Base-by-base conservation (phyloP, 2,888 invertebrate genomes). In the Drosophila borborema region DNA sequence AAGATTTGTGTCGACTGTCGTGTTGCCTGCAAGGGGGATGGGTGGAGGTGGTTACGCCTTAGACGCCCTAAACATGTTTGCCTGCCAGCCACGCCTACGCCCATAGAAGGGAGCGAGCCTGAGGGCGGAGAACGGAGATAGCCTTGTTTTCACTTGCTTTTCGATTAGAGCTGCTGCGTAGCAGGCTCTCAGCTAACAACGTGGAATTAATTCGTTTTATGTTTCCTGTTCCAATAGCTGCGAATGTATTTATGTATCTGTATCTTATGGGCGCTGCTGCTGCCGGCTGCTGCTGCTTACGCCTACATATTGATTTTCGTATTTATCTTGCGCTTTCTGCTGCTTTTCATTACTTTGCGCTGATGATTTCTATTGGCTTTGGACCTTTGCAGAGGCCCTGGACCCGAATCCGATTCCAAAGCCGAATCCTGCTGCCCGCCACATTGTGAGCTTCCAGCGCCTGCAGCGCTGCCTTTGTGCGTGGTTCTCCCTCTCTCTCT, bases 241-340 rank as follows among this genome's bases (percentile, higher is more conserved):
- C 74, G 51, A 66, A 65, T 65, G 59, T 77, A 68, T 65, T 68
- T 68, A 69, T 62, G 73, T 75, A 75, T 71, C 72, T 81, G 80
- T 86, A 74, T 67, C 81, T 85, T 31, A 48, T 62, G 77, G 77
- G 77, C 31, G 49, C 48, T 49, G 53, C 67, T 48, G 36, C 55
- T 43, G 56, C 56, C 18, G 55, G 62, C 77, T 72, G 81, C 82
- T 74, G 68, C 81, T 79, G 74, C 86, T 80, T 86, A 86, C 89
- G 86, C 86, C 86, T 85, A 86, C 89, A 85, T 89, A 87, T 89
- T 89, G 86, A 87, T 89, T 87, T 87, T 86, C 68, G 82, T 78
- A 86, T 89, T 89, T 89, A 86, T 86, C 80, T 84, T 81, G 77
- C 69, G 80, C 82, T 72, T 65, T 77, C 73, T 74, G 78, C 74